Conservation (phyloP, 2,888 invertebrate species). For the Thymelicus lineola region DNA sequence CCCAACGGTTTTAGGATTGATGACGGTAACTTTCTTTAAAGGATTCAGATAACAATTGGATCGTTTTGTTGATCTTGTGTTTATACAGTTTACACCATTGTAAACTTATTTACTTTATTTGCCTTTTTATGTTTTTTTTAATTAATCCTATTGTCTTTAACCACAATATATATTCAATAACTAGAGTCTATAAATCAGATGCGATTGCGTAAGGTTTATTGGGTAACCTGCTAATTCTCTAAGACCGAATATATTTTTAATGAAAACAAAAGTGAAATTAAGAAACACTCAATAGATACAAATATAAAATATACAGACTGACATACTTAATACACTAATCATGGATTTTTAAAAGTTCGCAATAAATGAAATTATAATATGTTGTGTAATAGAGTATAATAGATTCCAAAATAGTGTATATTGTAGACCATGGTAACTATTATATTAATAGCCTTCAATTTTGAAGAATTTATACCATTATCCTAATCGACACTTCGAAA, state of each 20-base stretch:
- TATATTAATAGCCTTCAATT: too few relatives aligned
- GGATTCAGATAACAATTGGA: slow-evolving; percentile 12
- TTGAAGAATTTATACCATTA: too few relatives aligned
- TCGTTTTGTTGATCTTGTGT: slow-evolving; percentile 1
- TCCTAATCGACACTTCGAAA: too few relatives aligned
- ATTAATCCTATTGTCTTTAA: too few relatives aligned
- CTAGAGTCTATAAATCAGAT: background rate
- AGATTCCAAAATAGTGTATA: too few relatives aligned
- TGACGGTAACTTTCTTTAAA: slow-evolving; percentile 14
- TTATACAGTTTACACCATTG: background rate
- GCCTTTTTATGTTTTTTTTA: background rate
- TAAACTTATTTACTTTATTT: background rate
- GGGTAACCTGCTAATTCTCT: background rate
- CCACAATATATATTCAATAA: too few relatives aligned
- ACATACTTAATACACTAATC: too few relatives aligned
- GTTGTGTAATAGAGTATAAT: too few relatives aligned
- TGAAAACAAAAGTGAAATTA: background rate
- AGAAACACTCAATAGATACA: background rate
- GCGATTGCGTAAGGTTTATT: slow-evolving; percentile 5
- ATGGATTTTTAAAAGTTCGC: too few relatives aligned
- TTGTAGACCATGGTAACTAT: too few relatives aligned
- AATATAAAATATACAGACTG: too few relatives aligned
- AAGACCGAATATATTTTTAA: background rate
- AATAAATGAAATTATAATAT: too few relatives aligned
- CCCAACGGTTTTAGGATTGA: slow-evolving; percentile 11